Base-by-base conservation (phyloP, 2,888 invertebrate genomes). In the Drosophila atroscutellata region DNA sequence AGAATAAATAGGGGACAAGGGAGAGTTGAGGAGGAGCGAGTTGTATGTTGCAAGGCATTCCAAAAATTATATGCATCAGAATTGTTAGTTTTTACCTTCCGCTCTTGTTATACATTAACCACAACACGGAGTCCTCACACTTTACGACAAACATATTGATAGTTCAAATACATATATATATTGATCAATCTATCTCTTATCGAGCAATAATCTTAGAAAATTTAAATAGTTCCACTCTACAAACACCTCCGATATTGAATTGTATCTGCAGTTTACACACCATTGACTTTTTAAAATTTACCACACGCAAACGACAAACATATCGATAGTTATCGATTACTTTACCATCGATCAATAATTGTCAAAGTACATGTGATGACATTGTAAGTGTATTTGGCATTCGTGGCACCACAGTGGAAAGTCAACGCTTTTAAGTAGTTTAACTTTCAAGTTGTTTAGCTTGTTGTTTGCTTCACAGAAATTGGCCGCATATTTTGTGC, bases 401-500 rank as follows among this genome's bases (percentile, higher is more conserved):
- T 77, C 74, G 74, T 42, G 49, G 56, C n/a, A 39, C 18, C 13
- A 39, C 15, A 26, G 0, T 13, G 15, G 11, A 3, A 24, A 5
- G 30, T 8, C 24, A 30, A 18, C 36, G 32, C 18, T 50, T 42
- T 49, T 58, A 62, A 65, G 78, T 65, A 66, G 66, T 71, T 64
- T 42, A 71, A 72, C 60, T 66, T 68, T 75, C 42, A 66, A 71
- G 75, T 64, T 75, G 66, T 51, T 78, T 65, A 34, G 60, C 71
- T 57, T 60, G 64, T 54, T 67, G 75, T 54, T 79, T 67, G 75
- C 51, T 72, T 72, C 63, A 63, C 75, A 72, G 77, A 78, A 77
- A 79, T 79, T 77, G 79, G 77, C 77, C 72, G 77, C 77, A 77
- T 79, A 79, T 75, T 77, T 77, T 70, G 78, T 66, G 36, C 74